Conservation (phyloP, 1,140 invertebrate species). For the Acromyrmex charruanus region DNA sequence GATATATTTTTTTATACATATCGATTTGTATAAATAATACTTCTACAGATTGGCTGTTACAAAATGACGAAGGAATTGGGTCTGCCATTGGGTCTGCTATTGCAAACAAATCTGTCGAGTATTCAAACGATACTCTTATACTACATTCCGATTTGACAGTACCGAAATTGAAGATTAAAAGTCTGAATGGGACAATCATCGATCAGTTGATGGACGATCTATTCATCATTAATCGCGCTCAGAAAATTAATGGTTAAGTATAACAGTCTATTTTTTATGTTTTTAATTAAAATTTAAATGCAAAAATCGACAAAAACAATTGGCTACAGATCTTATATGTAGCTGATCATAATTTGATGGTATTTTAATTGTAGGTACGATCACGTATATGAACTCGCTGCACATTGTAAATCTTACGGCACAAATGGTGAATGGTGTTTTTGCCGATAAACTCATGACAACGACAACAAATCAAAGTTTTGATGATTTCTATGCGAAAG, state of each 20-base stretch:
- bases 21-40: background rate
- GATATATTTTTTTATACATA: background rate
- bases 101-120: constrained; percentile 25
- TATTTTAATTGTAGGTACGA: constrained; percentile 72
- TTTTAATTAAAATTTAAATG: background rate
- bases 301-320: background rate
- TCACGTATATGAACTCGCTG: constrained; percentile 69
- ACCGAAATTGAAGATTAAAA: constrained; percentile 49
- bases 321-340: background rate
- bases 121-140: constrained; percentile 69
- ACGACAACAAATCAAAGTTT: constrained; percentile 77
- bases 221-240: constrained; percentile 69
- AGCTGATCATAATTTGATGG: background rate
- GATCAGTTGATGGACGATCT: constrained; percentile 66
- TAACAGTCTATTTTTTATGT: constrained; percentile 1
- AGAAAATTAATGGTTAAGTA: constrained; percentile 74
- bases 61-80: constrained; percentile 52
- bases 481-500: constrained; percentile 60
- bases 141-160: constrained; percentile 67
- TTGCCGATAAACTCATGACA: constrained; percentile 75
- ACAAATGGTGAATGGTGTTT: constrained; percentile 71
- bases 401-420: constrained; percentile 66
- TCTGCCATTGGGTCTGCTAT: constrained; percentile 24
- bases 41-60: constrained; percentile 74
- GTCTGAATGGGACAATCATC: constrained; percentile 66